Evolutionary conservation across 2,797 vertebrate species (phyloP), one percentile per base, ranked within the genome.

Genomic region (Pagetopsis macropterus): DNA sequence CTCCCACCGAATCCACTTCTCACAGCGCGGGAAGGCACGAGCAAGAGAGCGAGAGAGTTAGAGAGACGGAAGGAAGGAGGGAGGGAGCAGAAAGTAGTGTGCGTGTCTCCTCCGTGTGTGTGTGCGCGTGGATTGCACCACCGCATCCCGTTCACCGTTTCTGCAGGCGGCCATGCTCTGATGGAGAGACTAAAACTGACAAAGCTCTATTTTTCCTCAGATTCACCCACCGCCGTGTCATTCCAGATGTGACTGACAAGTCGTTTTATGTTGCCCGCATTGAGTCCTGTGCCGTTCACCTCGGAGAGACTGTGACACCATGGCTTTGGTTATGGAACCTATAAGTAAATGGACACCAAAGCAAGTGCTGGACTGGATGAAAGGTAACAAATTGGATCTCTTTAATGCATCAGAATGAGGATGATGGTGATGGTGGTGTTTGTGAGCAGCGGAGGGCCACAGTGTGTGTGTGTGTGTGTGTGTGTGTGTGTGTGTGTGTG

Each of bases 301-400:
- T 79, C 92, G 93, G 92, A 90, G 83, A 89, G 85, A 94, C 94
- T 93, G 94, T 95, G 92, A 93, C 94, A 93, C 94, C 89, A 96
- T 97, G 96, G 96, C 96, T 93, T 90, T 97, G 91, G 94, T 97
- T 88, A 96, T 96, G 94, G 95, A 96, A 95, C 96, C 95, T 94
- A 96, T 97, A 94, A 97, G 95, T 94, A 98, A 97, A 95, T 96
- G 96, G 96, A 96, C 93, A 88, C 94, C 94, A 92, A 96, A 97
- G 94, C 96, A 97, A 93, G 96, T 97, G 85, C 94, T 96, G 93
- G 96, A 97, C 93, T 98, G 96, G 95, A 96, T 96, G 96, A 97
- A 98, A 96, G 96, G 96, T 98, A 96, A 37, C 5, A 48, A 81
- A 87, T 86, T 89, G 64, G 31, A 75, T 52, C 76, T 48, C 33